These are phyloP conservation scores for Eonycteris spelaea DNA, from an alignment of 2,113 vertebrate species.

Conservation along the genomic window DNA sequence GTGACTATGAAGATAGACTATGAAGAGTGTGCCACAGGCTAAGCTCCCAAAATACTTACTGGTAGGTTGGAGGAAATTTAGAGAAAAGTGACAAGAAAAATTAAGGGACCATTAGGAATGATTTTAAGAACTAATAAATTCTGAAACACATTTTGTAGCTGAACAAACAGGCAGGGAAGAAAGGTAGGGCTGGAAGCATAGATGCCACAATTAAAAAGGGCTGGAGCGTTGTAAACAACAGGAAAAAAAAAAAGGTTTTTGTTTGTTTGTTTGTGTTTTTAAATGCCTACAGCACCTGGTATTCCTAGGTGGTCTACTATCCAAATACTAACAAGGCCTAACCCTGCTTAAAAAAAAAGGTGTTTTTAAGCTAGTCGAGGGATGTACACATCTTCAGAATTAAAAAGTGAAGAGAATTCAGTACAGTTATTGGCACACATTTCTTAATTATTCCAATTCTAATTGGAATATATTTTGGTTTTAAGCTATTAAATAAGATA, in stretches of 20 bases:
- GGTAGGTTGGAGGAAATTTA: not conserved
- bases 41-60: not conserved
- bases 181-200: not conserved
- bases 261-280: not conserved
- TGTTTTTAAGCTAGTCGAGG: not conserved
- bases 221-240: not conserved
- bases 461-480: not conserved
- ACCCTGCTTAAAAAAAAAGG: not conserved
- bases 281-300: too few relatives aligned
- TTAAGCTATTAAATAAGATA: not conserved
- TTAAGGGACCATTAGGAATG: not conserved
- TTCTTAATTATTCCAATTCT: not conserved
- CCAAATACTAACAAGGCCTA: too few relatives aligned
- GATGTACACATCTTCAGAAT: not conserved
- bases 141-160: not conserved
- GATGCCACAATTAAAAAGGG: not conserved
- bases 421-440: not conserved
- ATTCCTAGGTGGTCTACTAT: too few relatives aligned
- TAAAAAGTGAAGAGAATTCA: not conserved
- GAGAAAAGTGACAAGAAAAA: not conserved
- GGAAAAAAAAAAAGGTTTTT: not conserved
- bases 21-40: not conserved
- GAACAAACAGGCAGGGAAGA: not conserved
- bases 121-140: not conserved
- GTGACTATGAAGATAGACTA: accelerated